Evolutionary conservation across 2,113 vertebrate species (phyloP), one percentile per base, ranked within the genome.

Genomic region (Puffinus mauretanicus): DNA sequence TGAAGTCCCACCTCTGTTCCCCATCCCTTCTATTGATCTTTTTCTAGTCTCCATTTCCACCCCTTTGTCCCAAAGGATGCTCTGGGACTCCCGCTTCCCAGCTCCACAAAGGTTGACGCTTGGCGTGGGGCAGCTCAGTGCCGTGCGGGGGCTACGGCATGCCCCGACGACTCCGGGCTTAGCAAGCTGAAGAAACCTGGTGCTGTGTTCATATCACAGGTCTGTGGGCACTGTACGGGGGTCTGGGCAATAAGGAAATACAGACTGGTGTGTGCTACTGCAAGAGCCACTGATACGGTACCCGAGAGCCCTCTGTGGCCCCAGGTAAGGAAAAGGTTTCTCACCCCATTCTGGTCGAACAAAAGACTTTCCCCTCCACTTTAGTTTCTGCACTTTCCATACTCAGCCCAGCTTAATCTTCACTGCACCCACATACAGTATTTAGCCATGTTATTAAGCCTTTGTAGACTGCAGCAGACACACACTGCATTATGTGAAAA

Each of bases 141-240:
- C 46, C 3, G 0, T 0, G 3, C 5, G 3, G 22, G 32, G 20
- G 8, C 54, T 40, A 62, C 2, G 1, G 1, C 52, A n/a, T 25
- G 52, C 15, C 57, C 30, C 1, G 2, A 32, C 0, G 4, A 22
- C 54, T 58, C 5, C 1, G 3, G 52, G 38, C 38, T 78, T 36
- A 25, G 88, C 32, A 40, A 67, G 13, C 27, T 69, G 61, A 69
- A 70, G 86, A 76, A 51, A 58, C 13, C 8, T 64, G 69, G 36
- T 90, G 44, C 42, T 52, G 29, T 52, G 27, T n/a, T 82, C 21
- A 17, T 42, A 36, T 34, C 55, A 24, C 57, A 70, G 51, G 38
- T 77, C 82, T 51, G 15, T 20, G 25, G 66, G 57, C 7, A 14
- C 8, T 10, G 16, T 6, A 30, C 1, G 1, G 58, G 58, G 27